These are phyloP conservation scores for Alouatta palliata DNA, from an alignment of 2,113 vertebrate genomes.

Conservation along the genomic window DNA sequence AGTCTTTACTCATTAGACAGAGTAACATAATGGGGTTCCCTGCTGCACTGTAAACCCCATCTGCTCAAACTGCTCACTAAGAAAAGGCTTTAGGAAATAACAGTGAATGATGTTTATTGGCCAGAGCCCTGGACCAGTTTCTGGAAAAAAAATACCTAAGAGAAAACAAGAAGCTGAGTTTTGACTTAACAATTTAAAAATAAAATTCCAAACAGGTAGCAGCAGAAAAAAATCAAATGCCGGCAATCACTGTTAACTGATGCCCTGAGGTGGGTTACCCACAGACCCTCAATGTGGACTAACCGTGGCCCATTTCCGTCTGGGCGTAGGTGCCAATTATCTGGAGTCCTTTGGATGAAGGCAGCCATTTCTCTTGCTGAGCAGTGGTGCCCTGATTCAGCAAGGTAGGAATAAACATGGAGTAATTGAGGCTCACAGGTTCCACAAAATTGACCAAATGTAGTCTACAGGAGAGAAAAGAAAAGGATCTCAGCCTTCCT, in stretches of 20 bases:
- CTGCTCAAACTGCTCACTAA: background rate
- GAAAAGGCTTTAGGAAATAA: background rate
- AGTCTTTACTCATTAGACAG: background rate
- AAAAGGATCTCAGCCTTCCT: slow-evolving; percentile 81
- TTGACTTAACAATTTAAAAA: slow-evolving; percentile 28
- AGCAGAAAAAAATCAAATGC: background rate
- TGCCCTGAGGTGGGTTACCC: slow-evolving; percentile 64
- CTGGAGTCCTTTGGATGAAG: slow-evolving; percentile 83
- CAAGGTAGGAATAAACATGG: slow-evolving; percentile 95
- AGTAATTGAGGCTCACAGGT: slow-evolving; percentile 89
- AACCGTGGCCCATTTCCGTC: slow-evolving; percentile 98
- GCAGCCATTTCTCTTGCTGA: slow-evolving; percentile 94
- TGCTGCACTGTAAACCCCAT: background rate
- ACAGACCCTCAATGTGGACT: slow-evolving; percentile 85
- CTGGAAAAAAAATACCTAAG: background rate
- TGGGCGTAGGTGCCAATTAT: slow-evolving; percentile 96
- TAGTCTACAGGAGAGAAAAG: slow-evolving; percentile 86
- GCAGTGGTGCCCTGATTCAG: slow-evolving; percentile 88
- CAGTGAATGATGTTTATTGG: background rate
- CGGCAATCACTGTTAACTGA: background rate
- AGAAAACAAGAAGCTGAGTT: background rate
- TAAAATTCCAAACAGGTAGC: background rate
- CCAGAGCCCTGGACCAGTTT: background rate
- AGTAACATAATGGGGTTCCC: background rate
- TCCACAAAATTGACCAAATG: slow-evolving; percentile 83